Base-by-base conservation (phyloP, 1,140 invertebrate species). In the Zaprionus taronus region DNA sequence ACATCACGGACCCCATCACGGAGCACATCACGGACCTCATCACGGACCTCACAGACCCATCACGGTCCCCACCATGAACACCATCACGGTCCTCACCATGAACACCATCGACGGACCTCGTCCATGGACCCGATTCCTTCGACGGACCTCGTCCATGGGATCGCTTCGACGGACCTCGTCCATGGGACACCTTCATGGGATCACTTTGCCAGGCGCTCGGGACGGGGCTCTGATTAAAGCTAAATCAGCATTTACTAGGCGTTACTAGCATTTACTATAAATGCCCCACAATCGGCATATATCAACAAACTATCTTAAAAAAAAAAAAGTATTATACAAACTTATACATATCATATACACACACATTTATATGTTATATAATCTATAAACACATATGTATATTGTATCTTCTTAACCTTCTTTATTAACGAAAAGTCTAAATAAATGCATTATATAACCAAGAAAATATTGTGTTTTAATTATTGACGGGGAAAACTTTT, bases 221-320 rank as follows among this genome's bases (percentile, higher is more conserved):
- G 47, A 5, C 22, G 0, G 1, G 47, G 4, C 20, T 24, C 47
- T 5, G 47, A 14, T 14, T 51, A 14, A 12, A 51, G 47, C 4
- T 24, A 5, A 34, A 34, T 11, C 47, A 20, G 12, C 47, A 51
- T 24, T 51, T 51, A 14, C 1, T 24, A 24, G 20, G 11, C 4
- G 11, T 49, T n/a, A n/a, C n/a, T n/a, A n/a, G n/a, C n/a, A n/a
- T n/a, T n/a, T n/a, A n/a, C 26, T 7, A 2, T 28, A n/a, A 36
- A 7, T 9, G 36, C 5, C 12, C 15, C 24, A 49, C n/a, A 58
- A 26, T 26, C 15, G 7, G 57, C 57, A 61, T 69, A 53, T 53
- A 69, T 63, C 24, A 56, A 55, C 5, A 28, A 41, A 14, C 12
- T 28, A 63, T 55, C 58, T 70, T 70, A 36, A 70, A 70, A 12